These are phyloP conservation scores for Phylloscopus collybita DNA, from an alignment of 2,797 vertebrate species.

Conservation along the genomic window DNA sequence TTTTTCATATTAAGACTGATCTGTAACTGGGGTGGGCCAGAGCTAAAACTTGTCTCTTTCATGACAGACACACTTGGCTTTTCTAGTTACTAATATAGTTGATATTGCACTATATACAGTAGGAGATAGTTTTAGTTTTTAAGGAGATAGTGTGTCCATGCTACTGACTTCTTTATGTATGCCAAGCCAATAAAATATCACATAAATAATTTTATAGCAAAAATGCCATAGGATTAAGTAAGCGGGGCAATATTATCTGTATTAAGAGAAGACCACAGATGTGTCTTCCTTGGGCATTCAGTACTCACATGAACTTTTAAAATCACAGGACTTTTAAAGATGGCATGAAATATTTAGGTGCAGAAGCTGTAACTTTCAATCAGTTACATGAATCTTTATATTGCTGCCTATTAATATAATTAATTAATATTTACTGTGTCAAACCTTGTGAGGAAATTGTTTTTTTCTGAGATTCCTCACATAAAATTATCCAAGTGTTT, in stretches of 20 bases:
- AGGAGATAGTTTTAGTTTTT: neutral
- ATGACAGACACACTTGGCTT: neutral
- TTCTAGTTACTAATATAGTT: neutral
- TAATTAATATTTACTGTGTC: neutral
- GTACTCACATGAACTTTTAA: constrained; percentile 25
- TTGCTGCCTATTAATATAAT: neutral
- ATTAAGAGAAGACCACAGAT: neutral
- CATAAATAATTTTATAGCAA: neutral
- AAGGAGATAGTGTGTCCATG: neutral
- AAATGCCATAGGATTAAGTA: neutral
- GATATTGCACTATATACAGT: neutral
- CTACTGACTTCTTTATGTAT: neutral
- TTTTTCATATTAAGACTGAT: neutral
- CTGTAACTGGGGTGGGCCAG: neutral
- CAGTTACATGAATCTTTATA: neutral
- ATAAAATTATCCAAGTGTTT: neutral
- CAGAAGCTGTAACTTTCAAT: neutral
- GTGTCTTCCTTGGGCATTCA: neutral
- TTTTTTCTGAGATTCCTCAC: neutral
- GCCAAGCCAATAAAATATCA: neutral
- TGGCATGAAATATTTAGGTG: neutral
- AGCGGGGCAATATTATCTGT: neutral
- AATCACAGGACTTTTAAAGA: neutral
- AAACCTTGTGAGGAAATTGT: neutral
- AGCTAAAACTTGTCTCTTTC: neutral